Evolutionary conservation across 2,113 vertebrate species (phyloP).

Genomic region (Microcebus griseorufus): DNA sequence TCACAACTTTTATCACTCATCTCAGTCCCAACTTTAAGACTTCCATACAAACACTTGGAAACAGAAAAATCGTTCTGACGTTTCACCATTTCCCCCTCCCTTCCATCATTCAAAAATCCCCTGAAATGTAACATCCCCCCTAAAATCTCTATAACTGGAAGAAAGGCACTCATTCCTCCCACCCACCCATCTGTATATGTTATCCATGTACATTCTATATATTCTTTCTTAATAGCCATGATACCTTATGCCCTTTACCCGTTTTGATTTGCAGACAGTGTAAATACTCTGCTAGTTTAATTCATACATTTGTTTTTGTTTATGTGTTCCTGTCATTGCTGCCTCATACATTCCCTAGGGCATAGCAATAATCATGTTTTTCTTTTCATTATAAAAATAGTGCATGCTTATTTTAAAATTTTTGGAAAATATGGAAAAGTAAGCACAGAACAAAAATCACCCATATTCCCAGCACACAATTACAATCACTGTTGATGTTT

Average conservation of each 20-base stretch:
- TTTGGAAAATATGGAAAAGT: slow-evolving; percentile 52
- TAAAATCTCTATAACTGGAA: slow-evolving; percentile 14
- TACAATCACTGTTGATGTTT: background rate
- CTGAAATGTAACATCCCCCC: background rate
- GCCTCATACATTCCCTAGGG: slow-evolving; percentile 43
- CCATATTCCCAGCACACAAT: background rate
- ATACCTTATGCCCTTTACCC: background rate
- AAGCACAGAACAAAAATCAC: slow-evolving; percentile 60
- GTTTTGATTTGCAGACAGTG: background rate
- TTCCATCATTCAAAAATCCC: background rate
- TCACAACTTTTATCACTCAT: background rate
- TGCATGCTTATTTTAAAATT: slow-evolving; percentile 50
- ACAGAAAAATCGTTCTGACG: slow-evolving; percentile 41
- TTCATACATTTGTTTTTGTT: slow-evolving; percentile 55
- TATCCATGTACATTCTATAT: background rate
- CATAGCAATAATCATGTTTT: slow-evolving; percentile 56
- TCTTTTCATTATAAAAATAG: slow-evolving; percentile 69
- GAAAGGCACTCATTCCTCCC: background rate
- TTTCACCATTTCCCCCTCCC: background rate
- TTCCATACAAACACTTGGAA: background rate
- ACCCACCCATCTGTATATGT: background rate
- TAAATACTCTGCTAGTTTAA: slow-evolving; percentile 27
- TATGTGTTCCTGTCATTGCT: slow-evolving; percentile 42
- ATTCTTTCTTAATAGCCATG: background rate
- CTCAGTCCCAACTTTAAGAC: slow-evolving; percentile 12